Evolutionary conservation across 2,797 vertebrate genomes (phyloP), one percentile per base, ranked within the genome.

Genomic region (Pelodytes ibericus): DNA sequence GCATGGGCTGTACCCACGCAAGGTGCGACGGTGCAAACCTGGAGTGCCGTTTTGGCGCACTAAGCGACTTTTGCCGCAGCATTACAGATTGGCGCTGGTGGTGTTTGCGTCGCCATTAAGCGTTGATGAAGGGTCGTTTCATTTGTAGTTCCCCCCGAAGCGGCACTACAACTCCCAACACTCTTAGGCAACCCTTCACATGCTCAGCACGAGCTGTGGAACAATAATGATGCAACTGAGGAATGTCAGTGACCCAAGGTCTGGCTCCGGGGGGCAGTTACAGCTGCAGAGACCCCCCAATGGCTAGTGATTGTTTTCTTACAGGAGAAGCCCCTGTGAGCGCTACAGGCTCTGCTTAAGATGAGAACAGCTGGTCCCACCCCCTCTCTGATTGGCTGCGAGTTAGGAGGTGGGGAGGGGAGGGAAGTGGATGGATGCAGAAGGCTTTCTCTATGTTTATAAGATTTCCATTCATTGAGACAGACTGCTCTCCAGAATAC

Each of bases 331-430:
- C n/a, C n/a, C n/a, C 41, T 44, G 15, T 10, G 3, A 44, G 41
- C n/a, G 41, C 18, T 10, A 44, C 41, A 44, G 41, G 10, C 15
- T 44, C 13, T 15, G 2, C 41, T 15, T 13, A 44, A 16, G 18
- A 62, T 30, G 4, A 15, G 36, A 30, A 27, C 24, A 26, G 10
- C 57, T 8, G 13, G 18, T 62, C 27, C 58, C 74, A 56, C 49
- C 66, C 64, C 31, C n/a, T 61, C 9, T 53, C 18, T 27, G 16
- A 71, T 63, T 64, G 74, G 66, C 26, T 61, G 27, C 13, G 9
- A 51, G 25, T 60, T 18, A 22, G 16, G 15, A 51, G 30, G 41
- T 58, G 62, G 27, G 15, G 29, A 27, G 63, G 36, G 16, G 4
- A 18, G 44, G 4, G 44, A 22, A 57, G 33, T 4, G 8, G n/a